These are phyloP conservation scores for Myiozetetes cayanensis DNA, from an alignment of 2,113 vertebrate genomes.

Conservation along the genomic window DNA sequence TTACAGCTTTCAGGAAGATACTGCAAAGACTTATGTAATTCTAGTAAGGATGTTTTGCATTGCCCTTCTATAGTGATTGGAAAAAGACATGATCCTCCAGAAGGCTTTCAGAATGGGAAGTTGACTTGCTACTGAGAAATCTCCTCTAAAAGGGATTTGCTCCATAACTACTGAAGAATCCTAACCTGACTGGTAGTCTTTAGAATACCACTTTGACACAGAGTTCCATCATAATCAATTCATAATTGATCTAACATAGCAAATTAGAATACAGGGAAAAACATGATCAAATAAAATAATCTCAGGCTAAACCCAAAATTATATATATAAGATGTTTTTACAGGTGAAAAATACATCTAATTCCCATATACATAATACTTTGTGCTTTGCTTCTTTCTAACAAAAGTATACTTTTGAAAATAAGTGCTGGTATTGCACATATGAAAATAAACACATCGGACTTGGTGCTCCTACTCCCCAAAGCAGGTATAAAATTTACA, in stretches of 20 bases:
- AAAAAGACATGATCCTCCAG: neutral
- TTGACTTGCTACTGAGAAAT: neutral
- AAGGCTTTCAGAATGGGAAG: neutral
- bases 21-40: neutral
- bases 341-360: neutral
- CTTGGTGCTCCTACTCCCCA: neutral
- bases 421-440: neutral
- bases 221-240: neutral
- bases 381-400: neutral
- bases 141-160: neutral
- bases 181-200: neutral
- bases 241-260: neutral
- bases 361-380: neutral
- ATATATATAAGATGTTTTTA: neutral
- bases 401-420: neutral
- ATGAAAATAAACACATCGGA: neutral
- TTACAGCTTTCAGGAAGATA: neutral
- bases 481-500: neutral
- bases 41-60: neutral
- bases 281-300: neutral
- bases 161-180: neutral
- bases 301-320: neutral
- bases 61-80: neutral
- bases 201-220: neutral
- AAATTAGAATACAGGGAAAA: neutral